Conservation (phyloP, 2,888 invertebrate genomes). For the Apamea crenata region DNA sequence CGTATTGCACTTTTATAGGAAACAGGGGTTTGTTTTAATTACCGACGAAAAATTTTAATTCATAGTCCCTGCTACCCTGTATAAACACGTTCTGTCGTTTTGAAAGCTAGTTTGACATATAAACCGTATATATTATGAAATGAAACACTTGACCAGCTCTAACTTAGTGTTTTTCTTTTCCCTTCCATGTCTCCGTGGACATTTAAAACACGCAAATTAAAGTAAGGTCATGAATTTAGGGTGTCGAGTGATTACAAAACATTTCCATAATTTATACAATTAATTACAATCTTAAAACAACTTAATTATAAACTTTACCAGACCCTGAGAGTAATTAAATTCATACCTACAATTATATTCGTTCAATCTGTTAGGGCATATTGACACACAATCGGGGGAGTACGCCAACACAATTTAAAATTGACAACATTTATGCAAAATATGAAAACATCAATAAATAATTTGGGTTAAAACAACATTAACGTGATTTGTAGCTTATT, state of each 20-base stretch:
- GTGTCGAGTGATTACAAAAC: background rate
- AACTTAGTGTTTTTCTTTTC: background rate
- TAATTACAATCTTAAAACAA: conserved; percentile 5
- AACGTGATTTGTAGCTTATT: conserved; percentile 67
- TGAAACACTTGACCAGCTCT: background rate
- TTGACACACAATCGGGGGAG: conserved; percentile 49
- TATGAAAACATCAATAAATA: conserved; percentile 67
- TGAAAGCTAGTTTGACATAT: background rate
- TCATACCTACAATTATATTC: conserved; percentile 5
- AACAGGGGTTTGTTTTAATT: background rate
- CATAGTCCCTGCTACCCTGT: background rate
- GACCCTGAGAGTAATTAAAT: conserved; percentile 9
- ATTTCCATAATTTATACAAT: background rate
- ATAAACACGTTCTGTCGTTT: background rate
- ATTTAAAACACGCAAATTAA: background rate
- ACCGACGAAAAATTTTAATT: background rate
- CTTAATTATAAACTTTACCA: background rate
- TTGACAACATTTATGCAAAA: conserved; percentile 75
- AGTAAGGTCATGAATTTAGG: background rate
- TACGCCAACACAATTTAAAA: conserved; percentile 68
- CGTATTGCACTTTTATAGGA: background rate
- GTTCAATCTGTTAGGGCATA: background rate
- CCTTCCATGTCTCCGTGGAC: background rate
- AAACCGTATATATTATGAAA: background rate
- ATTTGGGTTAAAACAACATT: conserved; percentile 56